Evolutionary conservation across 2,113 vertebrate species (phyloP).

Genomic region (Danionella cerebrum): DNA sequence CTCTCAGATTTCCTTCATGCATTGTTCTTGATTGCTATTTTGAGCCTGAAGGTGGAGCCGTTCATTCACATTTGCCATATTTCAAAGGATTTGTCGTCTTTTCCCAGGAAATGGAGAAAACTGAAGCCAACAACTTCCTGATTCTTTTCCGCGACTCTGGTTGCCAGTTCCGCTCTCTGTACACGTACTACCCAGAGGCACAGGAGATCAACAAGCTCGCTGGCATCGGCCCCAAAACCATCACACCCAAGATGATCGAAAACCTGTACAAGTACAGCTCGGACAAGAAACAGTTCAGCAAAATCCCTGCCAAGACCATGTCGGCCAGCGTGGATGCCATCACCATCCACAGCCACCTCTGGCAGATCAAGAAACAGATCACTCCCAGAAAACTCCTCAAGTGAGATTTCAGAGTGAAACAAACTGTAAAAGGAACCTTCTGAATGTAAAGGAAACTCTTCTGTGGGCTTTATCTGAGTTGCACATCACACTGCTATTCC

Average conservation of each 20-base stretch:
- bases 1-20: neutral
- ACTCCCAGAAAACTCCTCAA: slow-evolving; percentile 85
- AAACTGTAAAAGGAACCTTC: slow-evolving; percentile 73
- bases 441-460: slow-evolving; percentile 70
- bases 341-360: slow-evolving; percentile 90
- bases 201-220: slow-evolving; percentile 88
- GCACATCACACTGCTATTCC: slow-evolving; percentile 28
- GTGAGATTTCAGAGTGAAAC: slow-evolving; percentile 58
- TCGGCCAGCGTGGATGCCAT: slow-evolving; percentile 95
- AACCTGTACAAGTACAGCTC: slow-evolving; percentile 96
- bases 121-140: slow-evolving; percentile 90
- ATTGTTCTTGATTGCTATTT: neutral
- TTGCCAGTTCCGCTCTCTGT: slow-evolving; percentile 93
- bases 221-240: slow-evolving; percentile 87
- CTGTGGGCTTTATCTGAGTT: slow-evolving; percentile 12
- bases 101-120: slow-evolving; percentile 96
- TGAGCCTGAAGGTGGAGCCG: neutral
- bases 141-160: slow-evolving; percentile 93
- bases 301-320: slow-evolving; percentile 95
- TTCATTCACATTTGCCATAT: no score
- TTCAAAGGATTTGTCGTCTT: neutral
- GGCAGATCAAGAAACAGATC: slow-evolving; percentile 90
- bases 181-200: slow-evolving; percentile 86
- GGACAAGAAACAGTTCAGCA: slow-evolving; percentile 94
- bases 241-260: slow-evolving; percentile 93